Evolutionary conservation across 1,140 invertebrate species (phyloP), one percentile per base, ranked within the genome.

Genomic region (Ylistrum balloti): DNA sequence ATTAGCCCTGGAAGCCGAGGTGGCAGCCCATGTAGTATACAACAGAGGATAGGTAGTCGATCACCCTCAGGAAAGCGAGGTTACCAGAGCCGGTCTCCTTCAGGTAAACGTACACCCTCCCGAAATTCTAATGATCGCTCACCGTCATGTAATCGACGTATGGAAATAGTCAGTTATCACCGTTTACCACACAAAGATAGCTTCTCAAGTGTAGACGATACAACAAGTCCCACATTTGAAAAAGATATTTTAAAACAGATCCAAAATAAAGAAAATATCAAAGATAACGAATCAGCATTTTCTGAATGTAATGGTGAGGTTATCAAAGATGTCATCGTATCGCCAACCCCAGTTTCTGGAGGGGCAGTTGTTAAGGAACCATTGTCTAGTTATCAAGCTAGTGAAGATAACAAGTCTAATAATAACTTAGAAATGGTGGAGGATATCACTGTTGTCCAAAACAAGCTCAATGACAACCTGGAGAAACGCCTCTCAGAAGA

Each of bases 201-300:
- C 92, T 97, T 95, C 90, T 97, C 96, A 11, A 95, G 94, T 89
- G 94, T 95, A 33, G 96, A 97, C 94, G 96, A 97, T 93, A 96
- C 96, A 2, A 93, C 96, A 15, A 96, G 95, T 90, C 95, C 95
- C 32, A 93, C 95, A 13, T 90, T 93, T 35, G 96, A 96, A 56
- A 93, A 94, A 88, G 95, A 95, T 88, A 92, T 95, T 20, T 90
- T 95, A 0, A 93, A 94, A 41, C 94, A 95, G 13, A 91, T 94
- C 45, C 91, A 92, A 85, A 86, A 34, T 41, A 89, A 86, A 56
- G 38, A 33, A 33, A 88, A 45, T 32, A 88, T 74, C 22, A 74
- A 74, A 17, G 56, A 74, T 9, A 74, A 28, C 28, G 56, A 74
- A 28, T 45, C 41, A 13, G 9, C 9, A 45, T 74, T 74, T n/a